phyloP scores from a whole-genome alignment of 1,140 invertebrate species.

The Steinernema feltiae region DNA sequence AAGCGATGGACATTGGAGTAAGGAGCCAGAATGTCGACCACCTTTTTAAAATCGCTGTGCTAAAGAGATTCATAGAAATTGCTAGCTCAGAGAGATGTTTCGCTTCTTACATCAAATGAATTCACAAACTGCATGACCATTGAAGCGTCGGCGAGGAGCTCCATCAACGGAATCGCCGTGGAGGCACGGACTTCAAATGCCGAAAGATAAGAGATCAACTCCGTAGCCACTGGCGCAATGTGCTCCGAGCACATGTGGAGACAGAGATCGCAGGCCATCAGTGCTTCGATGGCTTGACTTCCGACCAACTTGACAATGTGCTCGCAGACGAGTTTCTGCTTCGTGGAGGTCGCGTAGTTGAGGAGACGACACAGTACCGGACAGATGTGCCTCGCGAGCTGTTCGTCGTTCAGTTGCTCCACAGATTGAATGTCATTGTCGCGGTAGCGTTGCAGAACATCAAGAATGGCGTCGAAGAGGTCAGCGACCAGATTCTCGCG shows the following conservation, averaged over 20 bases:
- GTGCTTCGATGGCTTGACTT: not conserved
- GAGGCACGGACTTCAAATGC: not conserved
- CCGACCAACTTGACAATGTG: not conserved
- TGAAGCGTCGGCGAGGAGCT: not conserved
- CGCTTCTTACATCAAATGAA: not conserved
- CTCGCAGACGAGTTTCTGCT: not conserved
- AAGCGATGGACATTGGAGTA: slow-evolving; percentile 21
- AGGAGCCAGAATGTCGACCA: slow-evolving; percentile 18
- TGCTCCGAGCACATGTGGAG: not conserved
- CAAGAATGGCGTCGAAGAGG: not conserved
- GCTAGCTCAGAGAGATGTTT: not conserved
- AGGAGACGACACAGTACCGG: not conserved
- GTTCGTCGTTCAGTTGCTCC: not conserved
- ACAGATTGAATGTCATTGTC: not conserved
- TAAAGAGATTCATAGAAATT: slow-evolving; percentile 19
- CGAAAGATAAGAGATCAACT: not conserved
- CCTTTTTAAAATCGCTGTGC: not conserved
- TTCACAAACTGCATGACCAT: not conserved
- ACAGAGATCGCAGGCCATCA: not conserved
- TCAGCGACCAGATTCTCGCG: not conserved
- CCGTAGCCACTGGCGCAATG: not conserved
- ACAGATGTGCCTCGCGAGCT: not conserved
- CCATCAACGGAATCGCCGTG: not conserved
- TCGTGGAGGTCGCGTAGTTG: not conserved
- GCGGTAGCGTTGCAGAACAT: not conserved